Evolutionary conservation across 1,140 invertebrate species (phyloP).

Genomic region (Maconellicoccus hirsutus): DNA sequence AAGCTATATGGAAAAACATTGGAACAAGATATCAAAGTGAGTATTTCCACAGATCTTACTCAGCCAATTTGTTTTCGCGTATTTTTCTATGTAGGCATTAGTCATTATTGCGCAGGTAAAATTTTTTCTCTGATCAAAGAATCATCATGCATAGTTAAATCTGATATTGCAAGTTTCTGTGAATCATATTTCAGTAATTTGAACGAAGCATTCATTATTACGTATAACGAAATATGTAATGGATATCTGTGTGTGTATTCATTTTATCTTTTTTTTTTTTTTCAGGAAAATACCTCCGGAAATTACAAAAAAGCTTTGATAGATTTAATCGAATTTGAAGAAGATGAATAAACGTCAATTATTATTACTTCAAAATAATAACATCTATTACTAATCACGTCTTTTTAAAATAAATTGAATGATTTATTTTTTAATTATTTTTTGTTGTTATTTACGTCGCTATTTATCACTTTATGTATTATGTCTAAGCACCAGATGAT

Average conservation of each 20-base stretch:
- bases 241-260: neutral
- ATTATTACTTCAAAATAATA: too few relatives aligned
- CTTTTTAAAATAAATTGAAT: too few relatives aligned
- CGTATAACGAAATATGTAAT: neutral
- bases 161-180: too few relatives aligned
- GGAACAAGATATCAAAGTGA: constrained; percentile 52
- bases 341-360: too few relatives aligned
- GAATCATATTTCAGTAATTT: too few relatives aligned
- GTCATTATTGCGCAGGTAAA: neutral
- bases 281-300: constrained; percentile 54
- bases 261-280: constrained; percentile 26
- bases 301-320: constrained; percentile 83
- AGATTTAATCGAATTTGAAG: constrained; percentile 46
- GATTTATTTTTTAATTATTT: too few relatives aligned
- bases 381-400: too few relatives aligned
- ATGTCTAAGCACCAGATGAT: too few relatives aligned
- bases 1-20: constrained; percentile 65
- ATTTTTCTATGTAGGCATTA: neutral
- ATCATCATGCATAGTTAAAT: neutral
- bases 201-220: neutral
- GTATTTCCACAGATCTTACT: constrained; percentile 23
- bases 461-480: too few relatives aligned
- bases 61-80: constrained; percentile 13
- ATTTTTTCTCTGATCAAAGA: neutral
- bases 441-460: too few relatives aligned